Conservation (phyloP, 2,888 invertebrate genomes). For the Phrixothrix hirtus region DNA sequence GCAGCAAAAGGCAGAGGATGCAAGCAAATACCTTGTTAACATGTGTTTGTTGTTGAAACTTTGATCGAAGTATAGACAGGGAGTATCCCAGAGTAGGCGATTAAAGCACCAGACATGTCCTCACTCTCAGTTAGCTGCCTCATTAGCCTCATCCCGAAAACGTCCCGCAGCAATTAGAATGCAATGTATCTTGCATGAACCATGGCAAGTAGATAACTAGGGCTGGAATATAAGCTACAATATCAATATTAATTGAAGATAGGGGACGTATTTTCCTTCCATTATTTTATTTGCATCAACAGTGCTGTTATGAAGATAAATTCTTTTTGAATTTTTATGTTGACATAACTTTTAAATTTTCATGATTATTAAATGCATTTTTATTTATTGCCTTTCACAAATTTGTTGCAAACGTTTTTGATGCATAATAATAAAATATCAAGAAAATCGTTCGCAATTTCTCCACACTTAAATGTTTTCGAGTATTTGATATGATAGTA, state of each 20-base stretch:
- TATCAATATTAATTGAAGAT: conserved; percentile 10
- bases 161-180: conserved; percentile 33
- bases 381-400: too few species aligned
- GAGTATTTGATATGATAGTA: too few species aligned
- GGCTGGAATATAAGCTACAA: conserved; percentile 17
- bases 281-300: too few species aligned
- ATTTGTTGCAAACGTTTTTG: too few species aligned
- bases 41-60: conserved; percentile 44
- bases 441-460: too few species aligned
- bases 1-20: conserved; percentile 34
- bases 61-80: conserved; percentile 42
- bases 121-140: conserved; percentile 35
- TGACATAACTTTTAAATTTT: too few species aligned
- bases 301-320: too few species aligned
- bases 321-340: too few species aligned
- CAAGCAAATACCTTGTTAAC: conserved; percentile 44
- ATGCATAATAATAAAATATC: too few species aligned
- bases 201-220: conserved; percentile 29
- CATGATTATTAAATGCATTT: too few species aligned
- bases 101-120: conserved; percentile 39
- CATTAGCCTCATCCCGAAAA: conserved; percentile 34
- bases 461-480: too few species aligned
- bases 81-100: conserved; percentile 35
- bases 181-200: conserved; percentile 31
- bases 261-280: background rate